These are phyloP conservation scores for Psephotus haematonotus DNA, from an alignment of 2,113 vertebrate genomes.

Conservation along the genomic window DNA sequence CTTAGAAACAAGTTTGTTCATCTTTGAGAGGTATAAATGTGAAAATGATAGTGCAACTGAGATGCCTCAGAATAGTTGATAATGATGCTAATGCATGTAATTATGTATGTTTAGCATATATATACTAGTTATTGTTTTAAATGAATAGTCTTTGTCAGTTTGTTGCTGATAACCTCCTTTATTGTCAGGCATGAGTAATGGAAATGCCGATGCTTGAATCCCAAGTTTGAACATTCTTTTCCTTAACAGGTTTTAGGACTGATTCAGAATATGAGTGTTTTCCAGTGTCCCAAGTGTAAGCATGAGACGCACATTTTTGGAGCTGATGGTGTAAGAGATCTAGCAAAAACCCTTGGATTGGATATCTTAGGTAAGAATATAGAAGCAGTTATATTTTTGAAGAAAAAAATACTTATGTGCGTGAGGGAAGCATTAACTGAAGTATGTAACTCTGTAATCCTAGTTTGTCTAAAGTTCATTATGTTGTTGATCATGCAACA, in stretches of 20 bases:
- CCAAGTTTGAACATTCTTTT: background rate
- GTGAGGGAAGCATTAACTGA: background rate
- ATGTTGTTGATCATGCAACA: background rate
- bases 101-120: background rate
- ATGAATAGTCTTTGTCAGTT: background rate
- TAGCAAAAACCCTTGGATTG: conserved; percentile 84
- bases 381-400: background rate
- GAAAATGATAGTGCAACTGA: background rate
- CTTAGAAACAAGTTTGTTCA: background rate
- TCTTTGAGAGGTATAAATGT: background rate
- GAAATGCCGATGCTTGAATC: background rate
- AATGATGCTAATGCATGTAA: background rate
- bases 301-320: conserved; percentile 95
- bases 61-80: background rate
- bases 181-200: background rate
- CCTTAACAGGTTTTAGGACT: conserved; percentile 88
- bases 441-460: background rate
- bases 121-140: background rate
- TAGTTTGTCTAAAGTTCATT: background rate
- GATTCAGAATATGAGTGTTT: conserved; percentile 98
- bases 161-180: background rate
- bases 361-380: conserved; percentile 83
- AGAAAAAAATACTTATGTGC: background rate
- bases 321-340: conserved; percentile 83
- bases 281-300: conserved; percentile 92